phyloP scores from a whole-genome alignment of 2,797 vertebrate genomes.

The Mormyrops boulengeri region DNA sequence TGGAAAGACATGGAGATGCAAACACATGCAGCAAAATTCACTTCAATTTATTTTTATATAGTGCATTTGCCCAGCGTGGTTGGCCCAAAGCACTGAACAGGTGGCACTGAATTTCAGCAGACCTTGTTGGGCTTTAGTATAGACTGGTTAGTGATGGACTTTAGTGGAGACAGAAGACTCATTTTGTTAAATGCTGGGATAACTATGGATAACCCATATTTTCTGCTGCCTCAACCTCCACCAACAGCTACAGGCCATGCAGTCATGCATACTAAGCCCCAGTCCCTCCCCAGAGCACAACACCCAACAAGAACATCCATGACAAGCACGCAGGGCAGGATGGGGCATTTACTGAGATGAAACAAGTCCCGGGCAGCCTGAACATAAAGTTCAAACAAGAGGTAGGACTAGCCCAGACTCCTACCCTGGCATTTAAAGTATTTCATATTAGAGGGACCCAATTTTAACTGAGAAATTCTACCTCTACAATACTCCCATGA shows the following conservation, averaged over 20 bases:
- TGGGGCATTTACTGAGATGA: background rate
- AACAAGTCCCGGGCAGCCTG: constrained; percentile 13
- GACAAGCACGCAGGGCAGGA: constrained; percentile 16
- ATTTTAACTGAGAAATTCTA: background rate
- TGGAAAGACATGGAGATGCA: background rate
- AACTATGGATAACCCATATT: background rate
- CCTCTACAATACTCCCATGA: background rate
- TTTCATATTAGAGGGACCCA: background rate
- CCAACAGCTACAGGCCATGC: background rate
- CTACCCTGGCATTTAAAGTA: background rate
- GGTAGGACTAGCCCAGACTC: background rate
- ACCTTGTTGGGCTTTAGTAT: background rate
- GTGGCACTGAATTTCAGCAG: background rate
- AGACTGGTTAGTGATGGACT: background rate
- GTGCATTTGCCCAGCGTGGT: background rate
- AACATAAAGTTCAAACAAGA: background rate
- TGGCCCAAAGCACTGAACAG: background rate
- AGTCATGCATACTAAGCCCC: constrained; percentile 5
- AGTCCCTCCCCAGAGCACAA: constrained; percentile 21
- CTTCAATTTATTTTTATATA: background rate
- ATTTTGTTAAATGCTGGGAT: background rate
- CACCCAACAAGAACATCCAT: constrained; percentile 13
- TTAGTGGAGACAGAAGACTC: background rate
- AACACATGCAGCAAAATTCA: background rate
- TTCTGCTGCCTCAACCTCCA: background rate